Conservation (phyloP, 2,888 invertebrate species). For the Odontocolon sp. region DNA sequence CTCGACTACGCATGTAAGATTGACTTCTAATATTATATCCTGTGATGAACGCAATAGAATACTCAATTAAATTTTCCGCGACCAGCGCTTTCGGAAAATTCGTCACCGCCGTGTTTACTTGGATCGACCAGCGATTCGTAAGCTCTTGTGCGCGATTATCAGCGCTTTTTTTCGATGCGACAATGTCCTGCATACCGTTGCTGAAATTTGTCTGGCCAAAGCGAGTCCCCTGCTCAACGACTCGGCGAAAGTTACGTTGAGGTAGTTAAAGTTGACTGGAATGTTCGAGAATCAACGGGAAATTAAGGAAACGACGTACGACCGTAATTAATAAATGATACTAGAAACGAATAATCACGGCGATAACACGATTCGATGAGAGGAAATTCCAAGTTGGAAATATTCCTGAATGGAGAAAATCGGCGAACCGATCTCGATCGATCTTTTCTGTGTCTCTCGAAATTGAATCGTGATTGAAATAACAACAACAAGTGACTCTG, state of each 20-base stretch:
- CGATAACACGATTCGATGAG: slow-evolving; percentile 23
- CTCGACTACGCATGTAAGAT: no score
- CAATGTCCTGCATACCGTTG: background rate
- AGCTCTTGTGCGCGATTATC: background rate
- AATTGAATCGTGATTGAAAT: slow-evolving; percentile 8
- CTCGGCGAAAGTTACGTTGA: slow-evolving; percentile 48
- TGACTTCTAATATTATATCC: background rate
- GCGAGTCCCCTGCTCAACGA: slow-evolving; percentile 15
- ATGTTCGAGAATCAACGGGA: background rate
- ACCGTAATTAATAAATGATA: background rate
- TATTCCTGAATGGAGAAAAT: no score
- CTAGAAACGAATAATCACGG: slow-evolving; percentile 3
- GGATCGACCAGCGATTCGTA: slow-evolving; percentile 50
- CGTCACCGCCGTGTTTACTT: background rate
- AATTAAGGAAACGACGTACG: background rate
- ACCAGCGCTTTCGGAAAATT: background rate
- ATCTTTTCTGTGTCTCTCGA: no score
- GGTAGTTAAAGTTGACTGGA: slow-evolving; percentile 47
- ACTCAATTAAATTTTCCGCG: background rate
- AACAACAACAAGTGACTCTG: slow-evolving; percentile 35
- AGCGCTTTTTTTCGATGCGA: no score
- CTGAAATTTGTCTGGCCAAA: slow-evolving; percentile 3
- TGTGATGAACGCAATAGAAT: background rate
- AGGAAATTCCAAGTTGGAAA: slow-evolving; percentile 14
- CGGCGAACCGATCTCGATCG: no score